Percentiles rank a stretch among this genome's conserved stretches.
Conservation (phyloP, 2,888 invertebrate genomes). For the Tachina fera region DNA sequence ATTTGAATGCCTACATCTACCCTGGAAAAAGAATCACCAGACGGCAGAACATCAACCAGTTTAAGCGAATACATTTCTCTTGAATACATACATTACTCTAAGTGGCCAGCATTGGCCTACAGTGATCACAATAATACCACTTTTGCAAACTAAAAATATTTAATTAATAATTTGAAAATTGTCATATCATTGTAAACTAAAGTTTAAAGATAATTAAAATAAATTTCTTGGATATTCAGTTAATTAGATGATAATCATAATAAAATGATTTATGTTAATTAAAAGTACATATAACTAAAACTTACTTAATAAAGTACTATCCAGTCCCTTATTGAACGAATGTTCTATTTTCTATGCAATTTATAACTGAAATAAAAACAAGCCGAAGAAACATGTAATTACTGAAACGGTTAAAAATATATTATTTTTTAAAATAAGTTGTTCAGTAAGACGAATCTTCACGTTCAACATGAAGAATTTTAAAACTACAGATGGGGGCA, state of each 20-base stretch:
- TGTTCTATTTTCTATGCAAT: not conserved
- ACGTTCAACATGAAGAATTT: conserved; percentile 78
- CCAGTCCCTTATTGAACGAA: not conserved
- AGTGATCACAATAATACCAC: not conserved
- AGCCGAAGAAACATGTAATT: not conserved
- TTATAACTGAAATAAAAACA: not conserved
- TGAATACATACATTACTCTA: no score
- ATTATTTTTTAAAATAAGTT: not conserved
- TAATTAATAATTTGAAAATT: not conserved
- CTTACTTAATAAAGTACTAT: no score
- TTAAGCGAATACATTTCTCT: no score
- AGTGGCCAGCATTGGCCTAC: no score
- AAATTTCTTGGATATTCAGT: not conserved
- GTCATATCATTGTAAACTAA: not conserved
- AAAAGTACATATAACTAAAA: no score
- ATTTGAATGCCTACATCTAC: no score
- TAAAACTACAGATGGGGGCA: conserved; percentile 79
- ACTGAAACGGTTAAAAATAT: not conserved
- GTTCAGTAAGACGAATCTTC: conserved; percentile 80
- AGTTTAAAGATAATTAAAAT: not conserved
- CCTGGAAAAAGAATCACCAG: no score
- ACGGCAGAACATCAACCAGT: no score
- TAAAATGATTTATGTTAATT: no score
- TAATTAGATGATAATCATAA: no score
- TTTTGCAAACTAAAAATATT: not conserved